phyloP scores from a whole-genome alignment of 2,797 vertebrate genomes.

The Eospalax fontanierii region DNA sequence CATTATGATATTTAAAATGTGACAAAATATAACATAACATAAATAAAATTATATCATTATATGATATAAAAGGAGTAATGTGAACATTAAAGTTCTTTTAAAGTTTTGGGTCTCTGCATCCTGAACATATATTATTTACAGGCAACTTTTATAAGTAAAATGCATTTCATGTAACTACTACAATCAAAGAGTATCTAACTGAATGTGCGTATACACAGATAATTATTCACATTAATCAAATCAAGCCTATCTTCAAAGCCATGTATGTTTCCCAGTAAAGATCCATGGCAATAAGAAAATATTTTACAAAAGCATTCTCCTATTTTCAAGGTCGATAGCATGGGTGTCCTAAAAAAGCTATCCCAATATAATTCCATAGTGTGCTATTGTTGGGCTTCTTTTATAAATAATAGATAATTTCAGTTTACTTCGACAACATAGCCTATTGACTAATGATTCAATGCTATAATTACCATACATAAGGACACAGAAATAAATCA shows the following conservation, averaged over 20 bases:
- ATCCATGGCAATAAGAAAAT: not conserved
- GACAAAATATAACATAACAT: not conserved
- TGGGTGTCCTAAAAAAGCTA: not conserved
- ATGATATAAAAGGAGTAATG: constrained; percentile 18
- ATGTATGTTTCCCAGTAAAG: not conserved
- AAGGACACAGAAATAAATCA: not conserved
- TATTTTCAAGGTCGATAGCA: not conserved
- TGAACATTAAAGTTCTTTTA: not conserved
- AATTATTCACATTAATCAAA: constrained; percentile 21
- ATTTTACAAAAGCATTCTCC: constrained; percentile 20
- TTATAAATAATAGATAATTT: constrained; percentile 16
- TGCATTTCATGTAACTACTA: constrained; percentile 26
- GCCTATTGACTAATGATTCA: not conserved
- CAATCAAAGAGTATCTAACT: not conserved
- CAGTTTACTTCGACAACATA: constrained; percentile 9
- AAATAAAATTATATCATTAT: not conserved
- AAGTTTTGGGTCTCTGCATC: not conserved
- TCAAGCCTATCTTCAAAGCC: constrained; percentile 20
- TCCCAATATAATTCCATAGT: constrained; percentile 11
- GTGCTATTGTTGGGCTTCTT: not conserved
- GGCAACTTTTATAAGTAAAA: not conserved
- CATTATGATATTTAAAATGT: constrained; percentile 16
- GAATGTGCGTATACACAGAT: fast-evolving
- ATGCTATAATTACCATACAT: constrained; percentile 12
- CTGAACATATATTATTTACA: constrained; percentile 23